These are phyloP conservation scores for Xiphydria camelus DNA, from an alignment of 2,888 invertebrate genomes.

Conservation along the genomic window DNA sequence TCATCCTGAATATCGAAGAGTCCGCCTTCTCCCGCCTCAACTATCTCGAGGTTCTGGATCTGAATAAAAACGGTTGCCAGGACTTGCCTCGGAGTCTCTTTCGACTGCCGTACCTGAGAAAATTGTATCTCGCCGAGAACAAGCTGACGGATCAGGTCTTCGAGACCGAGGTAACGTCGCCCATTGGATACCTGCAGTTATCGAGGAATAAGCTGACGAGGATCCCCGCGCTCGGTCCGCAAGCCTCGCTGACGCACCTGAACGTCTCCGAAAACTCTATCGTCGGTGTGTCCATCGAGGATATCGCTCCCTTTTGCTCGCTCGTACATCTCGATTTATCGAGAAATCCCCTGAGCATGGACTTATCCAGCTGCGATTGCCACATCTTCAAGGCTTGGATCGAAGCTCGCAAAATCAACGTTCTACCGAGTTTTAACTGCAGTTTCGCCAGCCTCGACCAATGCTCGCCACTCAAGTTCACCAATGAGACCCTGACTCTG, in stretches of 20 bases:
- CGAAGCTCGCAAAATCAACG: constrained; percentile 25
- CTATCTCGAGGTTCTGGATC: constrained; percentile 62
- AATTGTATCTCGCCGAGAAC: constrained; percentile 65
- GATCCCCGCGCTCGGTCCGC: constrained; percentile 65
- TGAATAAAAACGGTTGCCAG: constrained; percentile 62
- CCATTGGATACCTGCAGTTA: constrained; percentile 65
- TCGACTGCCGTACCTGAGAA: constrained; percentile 65
- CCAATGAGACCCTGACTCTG: constrained; percentile 32
- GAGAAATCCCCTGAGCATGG: constrained; percentile 35
- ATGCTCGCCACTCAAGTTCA: constrained; percentile 18
- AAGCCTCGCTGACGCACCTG: constrained; percentile 64
- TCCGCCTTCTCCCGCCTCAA: constrained; percentile 60
- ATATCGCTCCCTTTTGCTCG: constrained; percentile 67
- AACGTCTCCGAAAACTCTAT: constrained; percentile 69
- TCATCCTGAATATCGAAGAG: constrained; percentile 62
- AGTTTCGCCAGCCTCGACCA: neutral
- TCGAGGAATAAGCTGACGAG: constrained; percentile 64
- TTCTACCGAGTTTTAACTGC: constrained; percentile 26
- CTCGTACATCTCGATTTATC: constrained; percentile 63
- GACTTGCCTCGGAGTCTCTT: constrained; percentile 61
- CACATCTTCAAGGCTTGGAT: constrained; percentile 40
- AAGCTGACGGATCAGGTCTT: constrained; percentile 57
- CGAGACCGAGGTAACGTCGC: constrained; percentile 58
- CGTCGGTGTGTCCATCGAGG: constrained; percentile 56
- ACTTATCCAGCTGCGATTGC: constrained; percentile 41